phyloP scores from a whole-genome alignment of 2,888 invertebrate species.

The Sphaeridia pumilis region DNA sequence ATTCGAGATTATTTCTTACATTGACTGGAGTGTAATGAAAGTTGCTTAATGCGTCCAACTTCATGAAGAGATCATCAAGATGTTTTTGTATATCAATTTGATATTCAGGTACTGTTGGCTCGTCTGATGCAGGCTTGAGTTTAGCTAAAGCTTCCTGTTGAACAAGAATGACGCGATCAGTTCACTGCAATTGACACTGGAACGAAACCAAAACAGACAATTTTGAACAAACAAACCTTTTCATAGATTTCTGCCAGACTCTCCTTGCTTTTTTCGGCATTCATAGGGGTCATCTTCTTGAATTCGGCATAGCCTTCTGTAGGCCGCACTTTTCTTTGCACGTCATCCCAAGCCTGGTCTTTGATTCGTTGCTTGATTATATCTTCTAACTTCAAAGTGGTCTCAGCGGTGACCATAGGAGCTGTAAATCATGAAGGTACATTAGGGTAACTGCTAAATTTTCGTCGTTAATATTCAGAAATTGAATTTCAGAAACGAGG shows the following conservation, averaged over 20 bases:
- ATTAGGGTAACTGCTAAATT: not conserved
- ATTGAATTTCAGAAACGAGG: slow-evolving; percentile 33
- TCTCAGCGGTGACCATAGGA: slow-evolving; percentile 84
- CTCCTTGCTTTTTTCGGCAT: slow-evolving; percentile 87
- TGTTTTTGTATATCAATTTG: slow-evolving; percentile 64
- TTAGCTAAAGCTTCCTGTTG: not conserved
- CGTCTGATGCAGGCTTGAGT: slow-evolving; percentile 37
- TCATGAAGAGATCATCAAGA: slow-evolving; percentile 64
- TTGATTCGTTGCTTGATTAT: slow-evolving; percentile 83
- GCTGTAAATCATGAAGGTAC: slow-evolving; percentile 43
- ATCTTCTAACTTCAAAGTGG: slow-evolving; percentile 73
- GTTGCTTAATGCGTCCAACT: slow-evolving; percentile 84
- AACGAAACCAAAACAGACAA: no score
- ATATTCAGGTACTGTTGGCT: slow-evolving; percentile 51
- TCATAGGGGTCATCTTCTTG: slow-evolving; percentile 73
- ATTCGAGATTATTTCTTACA: slow-evolving; percentile 39
- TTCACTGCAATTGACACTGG: no score
- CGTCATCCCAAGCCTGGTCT: slow-evolving; percentile 90
- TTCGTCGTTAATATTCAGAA: not conserved
- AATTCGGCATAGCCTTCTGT: slow-evolving; percentile 69
- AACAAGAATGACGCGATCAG: not conserved
- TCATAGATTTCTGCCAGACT: slow-evolving; percentile 92
- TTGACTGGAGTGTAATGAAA: slow-evolving; percentile 88
- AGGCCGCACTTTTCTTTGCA: slow-evolving; percentile 72
- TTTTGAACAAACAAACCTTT: slow-evolving; percentile 41